Evolutionary conservation across 2,888 invertebrate genomes (phyloP).

Genomic region (Acanthopleura granulata): DNA sequence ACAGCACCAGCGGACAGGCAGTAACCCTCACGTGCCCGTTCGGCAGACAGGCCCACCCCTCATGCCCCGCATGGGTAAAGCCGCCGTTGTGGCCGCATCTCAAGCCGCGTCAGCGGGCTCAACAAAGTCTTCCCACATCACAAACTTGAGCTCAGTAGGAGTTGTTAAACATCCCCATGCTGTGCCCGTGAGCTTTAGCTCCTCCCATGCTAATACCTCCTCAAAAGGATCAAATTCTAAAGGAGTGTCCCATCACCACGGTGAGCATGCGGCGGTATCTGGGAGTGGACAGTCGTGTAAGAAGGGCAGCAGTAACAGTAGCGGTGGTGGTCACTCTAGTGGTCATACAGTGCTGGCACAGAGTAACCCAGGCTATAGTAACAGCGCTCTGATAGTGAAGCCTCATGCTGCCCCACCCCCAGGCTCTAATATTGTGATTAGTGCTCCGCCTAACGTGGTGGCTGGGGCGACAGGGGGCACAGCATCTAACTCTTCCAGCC

Average conservation of each 20-base stretch:
- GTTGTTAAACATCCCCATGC: slow-evolving; percentile 3
- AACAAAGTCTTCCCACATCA: background rate
- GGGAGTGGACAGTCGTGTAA: slow-evolving; percentile 6
- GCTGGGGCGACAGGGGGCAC: slow-evolving; percentile 52
- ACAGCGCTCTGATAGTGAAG: slow-evolving; percentile 4
- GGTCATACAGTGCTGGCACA: slow-evolving; percentile 1
- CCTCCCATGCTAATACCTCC: background rate
- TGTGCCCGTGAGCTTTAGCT: background rate
- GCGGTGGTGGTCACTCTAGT: too few relatives aligned
- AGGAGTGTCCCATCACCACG: background rate
- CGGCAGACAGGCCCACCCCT: slow-evolving; percentile 3
- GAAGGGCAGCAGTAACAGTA: background rate
- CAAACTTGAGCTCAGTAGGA: background rate
- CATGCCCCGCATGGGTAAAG: slow-evolving; percentile 16
- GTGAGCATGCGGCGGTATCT: background rate
- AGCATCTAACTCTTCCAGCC: slow-evolving; percentile 24
- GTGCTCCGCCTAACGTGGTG: slow-evolving; percentile 69
- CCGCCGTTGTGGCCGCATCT: slow-evolving; percentile 15
- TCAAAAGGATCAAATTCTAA: slow-evolving; percentile 1
- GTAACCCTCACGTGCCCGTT: slow-evolving; percentile 8
- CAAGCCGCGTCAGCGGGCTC: background rate
- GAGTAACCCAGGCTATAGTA: slow-evolving; percentile 13
- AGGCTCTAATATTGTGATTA: slow-evolving; percentile 31
- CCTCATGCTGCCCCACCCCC: background rate
- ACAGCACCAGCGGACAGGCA: background rate